phyloP scores from a whole-genome alignment of 2,888 invertebrate genomes.

The Syrista parreyssii region DNA sequence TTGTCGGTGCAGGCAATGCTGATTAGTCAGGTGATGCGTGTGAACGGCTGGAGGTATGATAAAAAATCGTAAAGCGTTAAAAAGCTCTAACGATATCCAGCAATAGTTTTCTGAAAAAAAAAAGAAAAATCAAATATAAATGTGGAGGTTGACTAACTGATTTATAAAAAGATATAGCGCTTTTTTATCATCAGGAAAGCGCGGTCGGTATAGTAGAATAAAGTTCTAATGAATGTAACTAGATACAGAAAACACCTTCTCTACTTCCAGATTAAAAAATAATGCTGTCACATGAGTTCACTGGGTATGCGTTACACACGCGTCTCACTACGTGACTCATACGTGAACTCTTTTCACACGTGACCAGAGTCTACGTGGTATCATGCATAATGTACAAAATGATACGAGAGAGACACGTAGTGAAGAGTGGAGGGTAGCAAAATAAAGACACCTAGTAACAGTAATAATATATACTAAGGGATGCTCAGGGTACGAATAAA shows the following conservation, averaged over 20 bases:
- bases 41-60: too few species aligned
- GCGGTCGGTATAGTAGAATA: not conserved
- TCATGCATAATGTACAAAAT: constrained; percentile 47
- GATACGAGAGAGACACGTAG: constrained; percentile 38
- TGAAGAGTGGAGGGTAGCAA: not conserved
- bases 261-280: not conserved
- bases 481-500: not conserved
- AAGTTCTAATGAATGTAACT: not conserved
- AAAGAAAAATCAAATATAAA: too few species aligned
- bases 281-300: not conserved
- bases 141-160: too few species aligned
- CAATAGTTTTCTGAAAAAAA: too few species aligned
- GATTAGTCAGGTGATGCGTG: too few species aligned
- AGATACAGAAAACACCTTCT: not conserved
- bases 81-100: too few species aligned
- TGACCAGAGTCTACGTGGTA: constrained; percentile 34
- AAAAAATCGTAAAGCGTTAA: too few species aligned
- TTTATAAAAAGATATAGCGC: too few species aligned
- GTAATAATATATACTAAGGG: not conserved
- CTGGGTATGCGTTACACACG: not conserved
- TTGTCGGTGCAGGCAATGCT: too few species aligned
- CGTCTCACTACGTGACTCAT: not conserved
- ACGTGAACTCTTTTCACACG: constrained; percentile 12
- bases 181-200: too few species aligned
- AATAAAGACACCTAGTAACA: not conserved